A percentile compares a stretch with the other conserved stretches of the same genome.
Evolutionary conservation across 2,888 invertebrate genomes (phyloP).

Genomic region (Lymantria monacha): DNA sequence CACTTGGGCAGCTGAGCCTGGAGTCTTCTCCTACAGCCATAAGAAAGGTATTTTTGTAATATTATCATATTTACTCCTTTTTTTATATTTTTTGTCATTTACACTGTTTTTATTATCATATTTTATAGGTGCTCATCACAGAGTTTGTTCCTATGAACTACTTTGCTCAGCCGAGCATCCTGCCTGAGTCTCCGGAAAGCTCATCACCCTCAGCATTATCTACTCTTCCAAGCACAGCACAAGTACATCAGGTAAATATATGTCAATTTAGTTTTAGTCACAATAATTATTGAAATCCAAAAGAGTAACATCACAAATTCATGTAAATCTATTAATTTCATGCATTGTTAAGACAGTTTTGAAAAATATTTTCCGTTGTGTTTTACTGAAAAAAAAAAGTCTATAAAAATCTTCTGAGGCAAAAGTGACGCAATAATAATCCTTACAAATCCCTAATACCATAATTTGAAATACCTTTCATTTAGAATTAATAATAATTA

Average conservation of each 20-base stretch:
- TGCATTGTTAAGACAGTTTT: no score
- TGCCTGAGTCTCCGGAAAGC: constrained; percentile 62
- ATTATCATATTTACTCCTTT: not conserved
- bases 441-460: no score
- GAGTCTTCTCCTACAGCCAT: constrained; percentile 60
- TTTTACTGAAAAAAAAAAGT: no score
- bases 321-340: no score
- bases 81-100: not conserved
- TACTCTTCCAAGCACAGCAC: constrained; percentile 44
- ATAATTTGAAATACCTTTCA: no score
- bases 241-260: constrained; percentile 67
- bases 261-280: not conserved
- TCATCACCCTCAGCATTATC: constrained; percentile 52
- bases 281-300: not conserved
- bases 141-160: constrained; percentile 71
- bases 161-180: constrained; percentile 46
- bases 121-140: constrained; percentile 51
- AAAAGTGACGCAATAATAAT: no score
- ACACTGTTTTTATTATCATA: not conserved
- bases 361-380: no score
- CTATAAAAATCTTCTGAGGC: no score
- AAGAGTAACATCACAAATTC: no score
- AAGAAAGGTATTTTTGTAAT: constrained; percentile 48
- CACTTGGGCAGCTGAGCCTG: constrained; percentile 56
- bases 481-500: no score